Evolutionary conservation across 2,797 vertebrate genomes (phyloP).

Genomic region (Microcaecilia unicolor): DNA sequence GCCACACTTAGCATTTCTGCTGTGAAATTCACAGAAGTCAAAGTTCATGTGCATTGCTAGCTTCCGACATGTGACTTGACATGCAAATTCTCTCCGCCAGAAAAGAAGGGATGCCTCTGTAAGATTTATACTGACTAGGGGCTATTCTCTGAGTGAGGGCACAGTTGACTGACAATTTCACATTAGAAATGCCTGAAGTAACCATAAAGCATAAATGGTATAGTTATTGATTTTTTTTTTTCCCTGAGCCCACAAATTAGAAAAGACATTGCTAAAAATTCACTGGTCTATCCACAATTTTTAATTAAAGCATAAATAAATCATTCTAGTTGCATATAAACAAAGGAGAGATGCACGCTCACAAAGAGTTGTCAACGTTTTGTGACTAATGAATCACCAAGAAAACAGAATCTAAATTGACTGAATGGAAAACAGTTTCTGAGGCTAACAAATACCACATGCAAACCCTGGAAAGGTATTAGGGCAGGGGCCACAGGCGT

Average conservation of each 20-base stretch:
- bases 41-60: conserved; percentile 13
- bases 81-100: conserved; percentile 13
- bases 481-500: no score
- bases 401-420: conserved; percentile 46
- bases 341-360: conserved; percentile 55
- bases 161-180: conserved; percentile 41
- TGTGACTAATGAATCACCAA: conserved; percentile 50
- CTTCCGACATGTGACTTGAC: conserved; percentile 9
- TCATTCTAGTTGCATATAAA: conserved; percentile 53
- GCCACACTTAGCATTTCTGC: neutral
- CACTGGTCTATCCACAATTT: conserved; percentile 55
- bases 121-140: conserved; percentile 30
- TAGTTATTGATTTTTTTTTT: conserved; percentile 32
- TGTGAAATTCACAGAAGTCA: conserved; percentile 18
- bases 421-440: conserved; percentile 49
- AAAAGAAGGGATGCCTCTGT: conserved; percentile 24
- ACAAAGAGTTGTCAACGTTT: conserved; percentile 51
- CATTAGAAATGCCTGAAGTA: conserved; percentile 28
- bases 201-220: conserved; percentile 29
- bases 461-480: conserved; percentile 24
- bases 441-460: conserved; percentile 44
- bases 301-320: conserved; percentile 73
- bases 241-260: conserved; percentile 48
- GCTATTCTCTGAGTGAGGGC: neutral
- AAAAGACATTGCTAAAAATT: conserved; percentile 48